Percentiles rank a stretch among this genome's conserved stretches.
Conservation (phyloP, 2,113 vertebrate species). For the Paralichthys olivaceus region DNA sequence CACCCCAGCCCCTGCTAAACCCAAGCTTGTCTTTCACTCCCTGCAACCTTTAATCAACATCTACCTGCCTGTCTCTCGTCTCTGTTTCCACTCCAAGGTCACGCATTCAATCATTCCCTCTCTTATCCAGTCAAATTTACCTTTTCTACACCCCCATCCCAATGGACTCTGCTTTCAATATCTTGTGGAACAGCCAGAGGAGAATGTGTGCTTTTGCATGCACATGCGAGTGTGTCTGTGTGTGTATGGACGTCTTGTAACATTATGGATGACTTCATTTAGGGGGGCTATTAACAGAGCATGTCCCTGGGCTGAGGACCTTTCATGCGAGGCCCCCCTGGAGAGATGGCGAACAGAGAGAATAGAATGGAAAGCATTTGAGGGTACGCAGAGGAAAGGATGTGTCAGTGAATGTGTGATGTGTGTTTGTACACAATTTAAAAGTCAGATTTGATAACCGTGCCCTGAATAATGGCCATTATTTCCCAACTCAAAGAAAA, state of each 20-base stretch:
- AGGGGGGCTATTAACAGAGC: constrained; percentile 72
- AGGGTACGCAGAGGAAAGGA: constrained; percentile 37
- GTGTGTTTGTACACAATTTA: constrained; percentile 72
- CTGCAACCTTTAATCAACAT: constrained; percentile 66
- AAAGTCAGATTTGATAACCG: constrained; percentile 74
- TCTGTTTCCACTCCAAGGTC: constrained; percentile 56
- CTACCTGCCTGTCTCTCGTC: constrained; percentile 32
- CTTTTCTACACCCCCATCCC: constrained; percentile 39
- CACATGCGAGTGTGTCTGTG: not conserved
- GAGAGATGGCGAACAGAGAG: constrained; percentile 48
- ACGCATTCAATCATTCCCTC: constrained; percentile 60
- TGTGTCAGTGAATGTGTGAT: constrained; percentile 62
- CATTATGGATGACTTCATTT: constrained; percentile 79
- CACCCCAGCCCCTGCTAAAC: constrained; percentile 2
- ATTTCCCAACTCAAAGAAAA: constrained; percentile 46
- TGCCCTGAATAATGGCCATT: constrained; percentile 61
- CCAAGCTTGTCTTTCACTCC: constrained; percentile 30
- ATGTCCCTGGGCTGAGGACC: constrained; percentile 69
- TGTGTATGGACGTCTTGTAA: constrained; percentile 39
- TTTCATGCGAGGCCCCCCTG: constrained; percentile 60
- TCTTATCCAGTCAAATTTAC: constrained; percentile 66
- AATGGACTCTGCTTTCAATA: constrained; percentile 42
- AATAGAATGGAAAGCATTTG: constrained; percentile 54
- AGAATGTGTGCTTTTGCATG: constrained; percentile 24
- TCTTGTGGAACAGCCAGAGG: constrained; percentile 55